Evolutionary conservation across 2,797 vertebrate genomes (phyloP).

Genomic region (Xenentodon cancila): DNA sequence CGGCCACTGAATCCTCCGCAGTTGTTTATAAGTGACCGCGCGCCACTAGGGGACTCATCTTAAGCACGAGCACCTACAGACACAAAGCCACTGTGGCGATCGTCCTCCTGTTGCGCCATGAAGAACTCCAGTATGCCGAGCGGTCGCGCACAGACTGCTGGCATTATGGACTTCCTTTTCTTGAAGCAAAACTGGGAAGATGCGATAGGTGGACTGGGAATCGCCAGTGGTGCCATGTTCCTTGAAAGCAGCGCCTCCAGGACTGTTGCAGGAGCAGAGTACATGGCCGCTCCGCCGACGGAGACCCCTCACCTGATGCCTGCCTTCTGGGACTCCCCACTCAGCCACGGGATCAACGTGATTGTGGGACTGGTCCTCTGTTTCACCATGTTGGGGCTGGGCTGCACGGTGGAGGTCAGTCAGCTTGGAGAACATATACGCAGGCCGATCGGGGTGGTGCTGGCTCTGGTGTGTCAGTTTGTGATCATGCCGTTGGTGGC

Average conservation of each 20-base stretch:
- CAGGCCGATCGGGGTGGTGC: conserved; percentile 88
- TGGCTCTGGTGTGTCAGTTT: conserved; percentile 94
- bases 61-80: conserved; percentile 54
- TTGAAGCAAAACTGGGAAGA: conserved; percentile 32
- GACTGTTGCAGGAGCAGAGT: conserved; percentile 49
- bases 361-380: conserved; percentile 92
- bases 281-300: conserved; percentile 55
- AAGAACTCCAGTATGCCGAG: conserved; percentile 60
- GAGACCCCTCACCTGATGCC: conserved; percentile 68
- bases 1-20: conserved; percentile 34
- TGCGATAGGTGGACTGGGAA: conserved; percentile 30
- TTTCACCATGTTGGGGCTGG: conserved; percentile 95
- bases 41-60: conserved; percentile 60
- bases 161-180: conserved; percentile 35
- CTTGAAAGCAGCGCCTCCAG: conserved; percentile 36
- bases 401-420: conserved; percentile 92
- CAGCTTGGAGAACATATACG: conserved; percentile 91
- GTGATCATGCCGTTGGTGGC: conserved; percentile 94
- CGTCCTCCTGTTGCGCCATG: conserved; percentile 70
- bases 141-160: conserved; percentile 13
- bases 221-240: conserved; percentile 42
- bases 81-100: conserved; percentile 24
- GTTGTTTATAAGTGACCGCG: conserved; percentile 48
- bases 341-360: conserved; percentile 92
- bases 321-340: conserved; percentile 85